Evolutionary conservation across 2,113 vertebrate genomes (phyloP).

Genomic region (Pionites leucogaster): DNA sequence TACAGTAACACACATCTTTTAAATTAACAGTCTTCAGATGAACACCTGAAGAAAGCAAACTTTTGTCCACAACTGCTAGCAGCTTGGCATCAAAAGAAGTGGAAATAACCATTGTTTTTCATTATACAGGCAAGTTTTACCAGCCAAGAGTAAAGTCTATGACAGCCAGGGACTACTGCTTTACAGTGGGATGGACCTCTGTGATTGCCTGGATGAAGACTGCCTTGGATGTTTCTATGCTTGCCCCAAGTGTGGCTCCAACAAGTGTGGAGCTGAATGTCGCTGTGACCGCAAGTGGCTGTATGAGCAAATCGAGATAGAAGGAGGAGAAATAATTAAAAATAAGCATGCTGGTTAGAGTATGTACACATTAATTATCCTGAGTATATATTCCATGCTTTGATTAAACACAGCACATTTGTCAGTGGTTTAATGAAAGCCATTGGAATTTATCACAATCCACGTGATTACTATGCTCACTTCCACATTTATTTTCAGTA

Average conservation of each 20-base stretch:
- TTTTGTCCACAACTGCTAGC: not conserved
- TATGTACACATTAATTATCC: not conserved
- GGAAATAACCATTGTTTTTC: not conserved
- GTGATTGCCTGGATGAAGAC: conserved; percentile 93
- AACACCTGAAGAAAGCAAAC: not conserved
- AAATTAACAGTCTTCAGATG: not conserved
- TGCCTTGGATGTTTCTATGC: conserved; percentile 97
- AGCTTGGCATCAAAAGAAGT: not conserved
- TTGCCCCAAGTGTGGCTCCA: conserved; percentile 88
- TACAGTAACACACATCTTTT: not conserved
- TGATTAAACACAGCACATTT: not conserved
- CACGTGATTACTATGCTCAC: not conserved
- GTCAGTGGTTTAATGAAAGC: not conserved
- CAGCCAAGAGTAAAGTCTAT: conserved; percentile 91
- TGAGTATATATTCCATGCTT: accelerated
- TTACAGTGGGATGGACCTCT: conserved; percentile 88
- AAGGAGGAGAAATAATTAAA: conserved; percentile 93
- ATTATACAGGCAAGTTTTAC: conserved; percentile 79
- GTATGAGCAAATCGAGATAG: conserved; percentile 96
- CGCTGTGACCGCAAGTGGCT: conserved; percentile 98
- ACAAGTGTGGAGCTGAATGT: conserved; percentile 92
- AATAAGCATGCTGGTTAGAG: conserved; percentile 86
- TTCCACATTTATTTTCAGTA: not conserved
- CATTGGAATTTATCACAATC: not conserved
- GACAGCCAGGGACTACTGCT: conserved; percentile 90